phyloP scores from a whole-genome alignment of 2,113 vertebrate genomes.

The Catharus minimus region DNA sequence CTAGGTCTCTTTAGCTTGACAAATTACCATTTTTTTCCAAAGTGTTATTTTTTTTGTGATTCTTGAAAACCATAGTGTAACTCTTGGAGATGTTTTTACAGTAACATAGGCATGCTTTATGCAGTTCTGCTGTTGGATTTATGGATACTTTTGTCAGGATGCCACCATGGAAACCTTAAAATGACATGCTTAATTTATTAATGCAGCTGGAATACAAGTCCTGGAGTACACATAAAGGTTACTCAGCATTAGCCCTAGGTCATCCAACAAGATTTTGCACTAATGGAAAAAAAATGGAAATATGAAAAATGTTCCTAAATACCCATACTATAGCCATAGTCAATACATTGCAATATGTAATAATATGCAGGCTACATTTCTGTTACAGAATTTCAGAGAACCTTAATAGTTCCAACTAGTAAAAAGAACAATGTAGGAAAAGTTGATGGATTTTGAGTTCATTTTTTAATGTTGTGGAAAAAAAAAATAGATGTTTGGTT shows the following conservation, averaged over 20 bases:
- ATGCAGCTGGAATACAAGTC: constrained; percentile 5
- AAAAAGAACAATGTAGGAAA: background rate
- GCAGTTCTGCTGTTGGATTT: constrained; percentile 37
- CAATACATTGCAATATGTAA: background rate
- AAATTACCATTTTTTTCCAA: constrained; percentile 63
- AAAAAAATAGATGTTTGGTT: background rate
- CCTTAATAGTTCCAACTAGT: background rate
- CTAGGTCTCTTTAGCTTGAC: constrained; percentile 57
- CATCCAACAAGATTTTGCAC: background rate
- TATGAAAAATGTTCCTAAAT: background rate
- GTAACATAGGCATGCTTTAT: constrained; percentile 42
- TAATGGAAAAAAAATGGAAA: background rate
- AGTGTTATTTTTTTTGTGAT: constrained; percentile 44
- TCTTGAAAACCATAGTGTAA: constrained; percentile 63
- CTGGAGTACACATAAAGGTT: background rate
- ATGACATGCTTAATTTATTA: constrained; percentile 33
- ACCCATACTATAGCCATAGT: background rate
- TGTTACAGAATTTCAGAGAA: background rate
- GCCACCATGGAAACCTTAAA: constrained; percentile 42
- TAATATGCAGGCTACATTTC: background rate
- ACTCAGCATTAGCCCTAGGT: background rate
- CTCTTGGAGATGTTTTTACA: constrained; percentile 44
- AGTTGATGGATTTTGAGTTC: background rate
- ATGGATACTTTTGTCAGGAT: constrained; percentile 47
- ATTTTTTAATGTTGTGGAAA: background rate